These are phyloP conservation scores for Cygnus olor DNA, from an alignment of 2,797 vertebrate species.

Conservation along the genomic window DNA sequence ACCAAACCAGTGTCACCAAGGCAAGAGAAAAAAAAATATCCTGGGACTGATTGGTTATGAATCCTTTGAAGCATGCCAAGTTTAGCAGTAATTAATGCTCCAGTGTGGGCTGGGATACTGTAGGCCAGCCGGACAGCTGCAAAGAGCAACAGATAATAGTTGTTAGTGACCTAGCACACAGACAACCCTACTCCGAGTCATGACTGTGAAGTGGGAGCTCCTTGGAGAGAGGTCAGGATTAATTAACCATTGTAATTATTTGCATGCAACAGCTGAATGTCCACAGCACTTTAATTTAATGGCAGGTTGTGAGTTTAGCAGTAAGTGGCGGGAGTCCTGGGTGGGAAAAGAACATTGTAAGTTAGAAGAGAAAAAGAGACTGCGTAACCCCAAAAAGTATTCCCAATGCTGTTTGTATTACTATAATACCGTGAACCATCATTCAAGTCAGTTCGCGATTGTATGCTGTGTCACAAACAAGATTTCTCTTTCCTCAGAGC, in stretches of 20 bases:
- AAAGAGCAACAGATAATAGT: slow-evolving; percentile 72
- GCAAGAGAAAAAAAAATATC: slow-evolving; percentile 46
- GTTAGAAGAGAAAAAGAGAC: not conserved
- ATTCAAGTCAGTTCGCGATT: not conserved
- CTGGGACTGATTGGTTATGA: slow-evolving; percentile 24
- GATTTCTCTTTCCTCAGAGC: not conserved
- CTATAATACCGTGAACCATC: not conserved
- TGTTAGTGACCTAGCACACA: slow-evolving; percentile 73
- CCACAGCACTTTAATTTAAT: slow-evolving; percentile 37
- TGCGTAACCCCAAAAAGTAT: not conserved
- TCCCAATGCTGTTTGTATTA: not conserved
- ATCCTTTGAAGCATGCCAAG: slow-evolving; percentile 69
- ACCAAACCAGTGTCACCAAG: slow-evolving; percentile 53
- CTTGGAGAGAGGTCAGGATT: slow-evolving; percentile 64
- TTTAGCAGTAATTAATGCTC: slow-evolving; percentile 62
- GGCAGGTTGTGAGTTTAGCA: slow-evolving; percentile 12
- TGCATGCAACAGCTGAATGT: slow-evolving; percentile 61
- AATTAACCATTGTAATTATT: slow-evolving; percentile 42
- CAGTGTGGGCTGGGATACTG: slow-evolving; percentile 47
- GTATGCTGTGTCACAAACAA: not conserved
- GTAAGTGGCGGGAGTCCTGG: slow-evolving; percentile 10
- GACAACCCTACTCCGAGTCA: not conserved
- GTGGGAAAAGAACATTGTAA: not conserved
- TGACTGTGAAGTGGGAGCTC: slow-evolving; percentile 15
- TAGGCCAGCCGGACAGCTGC: slow-evolving; percentile 70